Evolutionary conservation across 1,140 invertebrate species (phyloP).

Genomic region (Hycleus phaleratus): DNA sequence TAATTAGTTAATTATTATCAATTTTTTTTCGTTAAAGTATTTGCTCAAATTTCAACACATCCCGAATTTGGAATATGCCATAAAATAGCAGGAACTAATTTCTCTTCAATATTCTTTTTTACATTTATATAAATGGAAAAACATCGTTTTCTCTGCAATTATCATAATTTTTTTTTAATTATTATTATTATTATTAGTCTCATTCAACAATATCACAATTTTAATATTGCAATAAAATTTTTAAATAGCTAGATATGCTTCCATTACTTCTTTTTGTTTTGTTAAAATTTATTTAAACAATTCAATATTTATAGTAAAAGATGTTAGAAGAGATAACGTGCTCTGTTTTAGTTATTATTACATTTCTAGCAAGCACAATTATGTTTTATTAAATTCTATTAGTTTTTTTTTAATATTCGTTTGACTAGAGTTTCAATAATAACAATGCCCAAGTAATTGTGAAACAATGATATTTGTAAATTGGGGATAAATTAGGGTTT

Average conservation of each 20-base stretch:
- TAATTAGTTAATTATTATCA: no score
- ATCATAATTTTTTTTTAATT: no score
- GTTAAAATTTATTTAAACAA: neutral
- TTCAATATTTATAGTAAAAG: neutral
- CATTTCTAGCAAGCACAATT: constrained; percentile 10
- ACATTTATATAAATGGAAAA: no score
- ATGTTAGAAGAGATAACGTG: constrained; percentile 8
- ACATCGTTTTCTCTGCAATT: no score
- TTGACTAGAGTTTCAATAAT: constrained; percentile 23
- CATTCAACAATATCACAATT: constrained; percentile 43
- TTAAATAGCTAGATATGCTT: constrained; percentile 38
- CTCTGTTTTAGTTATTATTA: constrained; percentile 1
- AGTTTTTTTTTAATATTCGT: neutral
- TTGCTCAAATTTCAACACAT: constrained; percentile 18
- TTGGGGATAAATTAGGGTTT: no score
- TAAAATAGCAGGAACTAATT: constrained; percentile 37
- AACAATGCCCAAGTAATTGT: constrained; percentile 5
- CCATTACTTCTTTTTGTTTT: constrained; percentile 15
- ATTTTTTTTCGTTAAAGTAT: constrained; percentile 17
- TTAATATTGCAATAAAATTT: constrained; percentile 41
- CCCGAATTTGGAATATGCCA: constrained; percentile 1
- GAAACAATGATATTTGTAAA: no score
- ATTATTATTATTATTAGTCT: constrained; percentile 33
- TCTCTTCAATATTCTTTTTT: constrained; percentile 28
- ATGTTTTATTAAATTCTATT: neutral